Evolutionary conservation across 2,797 vertebrate species (phyloP).

Genomic region (Tauraco hartlaubi): DNA sequence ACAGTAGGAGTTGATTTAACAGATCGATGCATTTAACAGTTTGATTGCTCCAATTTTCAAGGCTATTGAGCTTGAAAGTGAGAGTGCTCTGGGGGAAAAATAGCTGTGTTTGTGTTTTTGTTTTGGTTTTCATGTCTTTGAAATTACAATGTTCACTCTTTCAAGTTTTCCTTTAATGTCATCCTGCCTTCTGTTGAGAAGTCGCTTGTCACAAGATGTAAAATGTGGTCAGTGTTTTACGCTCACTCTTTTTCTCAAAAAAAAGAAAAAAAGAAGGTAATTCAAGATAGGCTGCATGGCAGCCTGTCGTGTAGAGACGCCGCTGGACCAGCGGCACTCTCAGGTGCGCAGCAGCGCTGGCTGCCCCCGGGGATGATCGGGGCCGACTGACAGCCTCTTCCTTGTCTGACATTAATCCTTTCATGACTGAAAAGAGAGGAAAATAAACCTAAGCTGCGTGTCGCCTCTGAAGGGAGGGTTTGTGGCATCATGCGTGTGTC

Average conservation of each 20-base stretch:
- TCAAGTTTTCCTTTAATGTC: constrained; percentile 34
- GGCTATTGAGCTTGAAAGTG: constrained; percentile 63
- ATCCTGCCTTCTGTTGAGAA: not conserved
- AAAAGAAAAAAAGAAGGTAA: not conserved
- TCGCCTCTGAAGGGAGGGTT: not conserved
- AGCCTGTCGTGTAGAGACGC: not conserved
- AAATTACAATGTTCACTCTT: constrained; percentile 36
- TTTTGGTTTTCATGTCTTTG: constrained; percentile 17
- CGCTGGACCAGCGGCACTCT: not conserved
- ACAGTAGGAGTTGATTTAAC: constrained; percentile 61
- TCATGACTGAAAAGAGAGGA: not conserved
- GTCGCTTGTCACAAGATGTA: not conserved
- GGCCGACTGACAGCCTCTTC: not conserved
- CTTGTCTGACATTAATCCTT: not conserved
- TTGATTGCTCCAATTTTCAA: constrained; percentile 73
- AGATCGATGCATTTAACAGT: constrained; percentile 62
- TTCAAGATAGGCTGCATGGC: not conserved
- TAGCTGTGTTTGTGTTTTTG: constrained; percentile 65
- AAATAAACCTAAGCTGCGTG: not conserved
- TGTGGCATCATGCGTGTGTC: accelerated
- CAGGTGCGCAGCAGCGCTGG: not conserved
- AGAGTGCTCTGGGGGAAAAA: constrained; percentile 52
- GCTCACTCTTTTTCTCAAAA: not conserved
- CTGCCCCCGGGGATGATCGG: not conserved
- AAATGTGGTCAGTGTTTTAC: not conserved